A percentile compares a stretch with the other conserved stretches of the same genome.
Evolutionary conservation across 2,888 invertebrate species (phyloP).

Genomic region (Euproctis similis): DNA sequence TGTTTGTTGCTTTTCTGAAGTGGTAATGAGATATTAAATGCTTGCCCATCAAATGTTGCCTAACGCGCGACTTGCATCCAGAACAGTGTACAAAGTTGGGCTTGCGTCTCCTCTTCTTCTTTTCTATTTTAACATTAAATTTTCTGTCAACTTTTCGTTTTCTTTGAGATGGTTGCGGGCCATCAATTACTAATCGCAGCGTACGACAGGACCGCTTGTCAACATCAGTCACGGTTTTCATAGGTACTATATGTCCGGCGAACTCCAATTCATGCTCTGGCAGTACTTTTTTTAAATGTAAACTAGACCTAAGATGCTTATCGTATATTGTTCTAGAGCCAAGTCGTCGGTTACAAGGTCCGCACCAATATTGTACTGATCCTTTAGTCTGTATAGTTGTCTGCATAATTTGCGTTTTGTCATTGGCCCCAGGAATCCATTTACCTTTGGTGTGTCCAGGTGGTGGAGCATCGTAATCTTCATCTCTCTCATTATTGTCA

Average conservation of each 20-base stretch:
- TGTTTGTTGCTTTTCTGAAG: slow-evolving; percentile 81
- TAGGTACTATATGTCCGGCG: slow-evolving; percentile 60
- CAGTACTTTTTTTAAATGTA: slow-evolving; percentile 80
- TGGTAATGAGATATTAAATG: slow-evolving; percentile 92
- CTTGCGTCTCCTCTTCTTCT: slow-evolving; percentile 72
- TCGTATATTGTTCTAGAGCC: slow-evolving; percentile 85
- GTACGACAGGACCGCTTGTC: slow-evolving; percentile 53
- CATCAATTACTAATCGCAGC: slow-evolving; percentile 47
- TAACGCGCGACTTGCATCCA: slow-evolving; percentile 82
- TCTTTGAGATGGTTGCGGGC: slow-evolving; percentile 40
- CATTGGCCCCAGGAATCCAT: slow-evolving; percentile 83
- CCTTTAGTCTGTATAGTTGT: slow-evolving; percentile 68
- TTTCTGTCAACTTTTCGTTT: slow-evolving; percentile 30
- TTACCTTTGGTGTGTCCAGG: slow-evolving; percentile 85
- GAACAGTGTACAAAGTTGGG: slow-evolving; percentile 79
- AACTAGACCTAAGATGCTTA: slow-evolving; percentile 83
- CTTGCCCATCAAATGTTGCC: slow-evolving; percentile 83
- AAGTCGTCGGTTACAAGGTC: slow-evolving; percentile 84
- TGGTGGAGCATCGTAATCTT: slow-evolving; percentile 77
- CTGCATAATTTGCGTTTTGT: slow-evolving; percentile 72
- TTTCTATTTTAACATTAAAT: slow-evolving; percentile 32
- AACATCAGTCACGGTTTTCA: slow-evolving; percentile 23
- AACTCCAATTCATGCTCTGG: slow-evolving; percentile 82
- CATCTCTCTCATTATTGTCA: slow-evolving; percentile 56
- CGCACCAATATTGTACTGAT: slow-evolving; percentile 84